phyloP scores from a whole-genome alignment of 2,888 invertebrate species.

The Blomia tropicalis region DNA sequence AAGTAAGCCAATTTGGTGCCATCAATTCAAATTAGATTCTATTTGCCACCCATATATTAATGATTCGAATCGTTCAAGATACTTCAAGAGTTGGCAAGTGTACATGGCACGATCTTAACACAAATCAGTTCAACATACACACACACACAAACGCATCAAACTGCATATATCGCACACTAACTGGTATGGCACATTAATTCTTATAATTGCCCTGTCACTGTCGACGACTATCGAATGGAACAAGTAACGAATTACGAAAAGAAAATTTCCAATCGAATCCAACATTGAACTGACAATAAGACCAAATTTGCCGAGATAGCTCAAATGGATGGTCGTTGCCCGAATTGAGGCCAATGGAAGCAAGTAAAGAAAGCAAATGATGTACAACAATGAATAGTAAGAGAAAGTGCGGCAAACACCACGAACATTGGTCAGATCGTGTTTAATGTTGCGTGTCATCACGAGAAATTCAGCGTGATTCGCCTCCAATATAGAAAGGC shows the following conservation, averaged over 20 bases:
- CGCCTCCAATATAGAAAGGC: not conserved
- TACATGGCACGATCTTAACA: no score
- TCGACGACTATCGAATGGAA: not conserved
- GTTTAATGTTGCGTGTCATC: conserved; percentile 18
- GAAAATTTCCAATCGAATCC: conserved; percentile 11
- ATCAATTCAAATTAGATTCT: conserved; percentile 17
- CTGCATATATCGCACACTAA: not conserved
- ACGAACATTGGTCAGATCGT: not conserved
- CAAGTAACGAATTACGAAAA: not conserved
- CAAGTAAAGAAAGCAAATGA: not conserved
- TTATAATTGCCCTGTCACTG: conserved; percentile 9
- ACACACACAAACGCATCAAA: not conserved
- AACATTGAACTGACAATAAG: not conserved
- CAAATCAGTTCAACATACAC: not conserved
- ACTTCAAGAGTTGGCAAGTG: no score
- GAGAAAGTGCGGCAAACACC: not conserved
- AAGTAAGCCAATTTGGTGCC: not conserved
- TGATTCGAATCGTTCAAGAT: not conserved
- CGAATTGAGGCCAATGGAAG: not conserved
- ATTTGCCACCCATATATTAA: conserved; percentile 1
- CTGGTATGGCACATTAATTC: conserved; percentile 6
- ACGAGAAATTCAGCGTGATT: not conserved
- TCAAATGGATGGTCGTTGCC: not conserved
- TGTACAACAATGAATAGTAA: not conserved
- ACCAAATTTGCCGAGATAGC: not conserved